phyloP scores from a whole-genome alignment of 2,888 invertebrate species.

The Schrankia costaestrigalis region DNA sequence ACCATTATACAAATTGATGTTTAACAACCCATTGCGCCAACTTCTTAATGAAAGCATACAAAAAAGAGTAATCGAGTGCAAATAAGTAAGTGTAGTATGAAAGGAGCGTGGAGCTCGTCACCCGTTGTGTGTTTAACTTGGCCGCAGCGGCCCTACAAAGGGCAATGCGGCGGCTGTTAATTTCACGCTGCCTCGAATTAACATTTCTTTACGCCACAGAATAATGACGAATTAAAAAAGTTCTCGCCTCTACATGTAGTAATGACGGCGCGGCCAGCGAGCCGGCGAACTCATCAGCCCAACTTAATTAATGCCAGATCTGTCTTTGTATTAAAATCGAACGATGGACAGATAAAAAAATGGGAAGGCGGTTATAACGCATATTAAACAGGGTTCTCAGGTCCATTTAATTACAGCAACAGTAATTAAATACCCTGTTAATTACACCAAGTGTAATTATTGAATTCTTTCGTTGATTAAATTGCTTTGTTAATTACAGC shows the following conservation, averaged over 20 bases:
- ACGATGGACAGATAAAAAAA: constrained; percentile 40
- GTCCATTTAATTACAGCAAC: constrained; percentile 23
- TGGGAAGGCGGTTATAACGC: constrained; percentile 29
- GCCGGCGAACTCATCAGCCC: constrained; percentile 71
- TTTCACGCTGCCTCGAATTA: constrained; percentile 82
- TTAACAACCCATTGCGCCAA: constrained; percentile 61
- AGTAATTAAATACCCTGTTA: neutral
- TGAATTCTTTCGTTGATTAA: too few species aligned
- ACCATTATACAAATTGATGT: constrained; percentile 68
- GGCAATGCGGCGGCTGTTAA: constrained; percentile 76
- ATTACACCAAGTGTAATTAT: too few species aligned
- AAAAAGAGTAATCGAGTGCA: constrained; percentile 74
- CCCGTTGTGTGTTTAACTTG: constrained; percentile 79
- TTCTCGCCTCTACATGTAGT: constrained; percentile 74
- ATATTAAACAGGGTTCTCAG: constrained; percentile 38
- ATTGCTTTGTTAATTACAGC: too few species aligned
- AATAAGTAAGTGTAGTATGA: constrained; percentile 73
- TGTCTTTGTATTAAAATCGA: constrained; percentile 79
- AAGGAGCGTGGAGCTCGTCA: constrained; percentile 70
- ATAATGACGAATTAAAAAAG: constrained; percentile 81
- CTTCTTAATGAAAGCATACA: constrained; percentile 71
- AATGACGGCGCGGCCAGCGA: constrained; percentile 66
- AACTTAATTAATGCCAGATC: constrained; percentile 79
- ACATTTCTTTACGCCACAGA: constrained; percentile 82
- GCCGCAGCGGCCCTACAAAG: constrained; percentile 76